Conservation (phyloP, 1,140 invertebrate genomes). For the Pseudomyrmex concolor region DNA sequence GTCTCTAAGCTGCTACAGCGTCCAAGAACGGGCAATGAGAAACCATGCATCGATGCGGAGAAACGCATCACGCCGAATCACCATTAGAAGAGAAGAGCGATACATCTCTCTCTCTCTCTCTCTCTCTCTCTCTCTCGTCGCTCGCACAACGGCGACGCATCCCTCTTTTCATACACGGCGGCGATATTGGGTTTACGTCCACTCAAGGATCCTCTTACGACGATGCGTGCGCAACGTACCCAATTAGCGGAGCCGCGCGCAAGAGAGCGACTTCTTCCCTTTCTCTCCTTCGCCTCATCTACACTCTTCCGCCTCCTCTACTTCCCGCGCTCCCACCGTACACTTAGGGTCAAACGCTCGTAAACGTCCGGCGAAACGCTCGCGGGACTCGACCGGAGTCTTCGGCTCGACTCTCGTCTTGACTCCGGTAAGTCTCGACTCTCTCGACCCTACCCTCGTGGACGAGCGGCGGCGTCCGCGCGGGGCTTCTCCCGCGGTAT, state of each 20-base stretch:
- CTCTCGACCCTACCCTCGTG: constrained; percentile 31
- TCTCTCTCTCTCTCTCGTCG: constrained; percentile 3
- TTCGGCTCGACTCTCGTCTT: constrained; percentile 59
- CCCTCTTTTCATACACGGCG: constrained; percentile 57
- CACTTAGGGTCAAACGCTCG: constrained; percentile 76
- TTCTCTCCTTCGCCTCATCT: constrained; percentile 61
- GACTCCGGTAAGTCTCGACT: constrained; percentile 40
- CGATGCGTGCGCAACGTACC: constrained; percentile 70
- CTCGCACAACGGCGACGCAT: constrained; percentile 10
- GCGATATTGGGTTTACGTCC: constrained; percentile 70
- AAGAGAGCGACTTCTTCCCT: constrained; percentile 70
- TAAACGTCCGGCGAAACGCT: constrained; percentile 72
- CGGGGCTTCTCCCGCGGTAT: background rate
- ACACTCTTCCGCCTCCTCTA: constrained; percentile 65
- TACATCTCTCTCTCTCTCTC: background rate
- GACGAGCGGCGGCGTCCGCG: constrained; percentile 11
- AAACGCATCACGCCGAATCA: constrained; percentile 29
- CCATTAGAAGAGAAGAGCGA: constrained; percentile 45
- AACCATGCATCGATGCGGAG: background rate
- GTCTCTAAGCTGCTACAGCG: background rate
- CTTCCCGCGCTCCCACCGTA: constrained; percentile 65
- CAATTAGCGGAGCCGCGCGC: constrained; percentile 68
- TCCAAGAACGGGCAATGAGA: constrained; percentile 5
- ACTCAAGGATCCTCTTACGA: constrained; percentile 66
- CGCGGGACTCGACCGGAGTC: constrained; percentile 47